These are phyloP conservation scores for Phaetusa simplex DNA, from an alignment of 2,113 vertebrate species.

Conservation along the genomic window DNA sequence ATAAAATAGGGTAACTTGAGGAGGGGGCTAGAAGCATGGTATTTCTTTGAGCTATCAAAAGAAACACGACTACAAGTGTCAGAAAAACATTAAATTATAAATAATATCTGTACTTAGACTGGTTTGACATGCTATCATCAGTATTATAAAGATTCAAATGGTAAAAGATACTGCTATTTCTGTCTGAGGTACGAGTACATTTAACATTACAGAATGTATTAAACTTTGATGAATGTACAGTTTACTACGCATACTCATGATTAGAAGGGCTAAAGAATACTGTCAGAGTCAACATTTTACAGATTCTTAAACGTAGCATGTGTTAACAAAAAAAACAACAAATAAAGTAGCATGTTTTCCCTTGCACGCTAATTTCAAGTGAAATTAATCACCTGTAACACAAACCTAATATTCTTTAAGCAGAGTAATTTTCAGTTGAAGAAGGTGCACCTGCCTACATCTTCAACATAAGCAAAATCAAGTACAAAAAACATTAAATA, in stretches of 20 bases:
- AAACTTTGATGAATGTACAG: not conserved
- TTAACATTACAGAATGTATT: not conserved
- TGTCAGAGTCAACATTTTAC: constrained; percentile 10
- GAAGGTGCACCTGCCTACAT: constrained; percentile 86
- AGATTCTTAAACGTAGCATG: not conserved
- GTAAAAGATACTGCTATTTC: not conserved
- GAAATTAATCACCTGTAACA: constrained; percentile 67
- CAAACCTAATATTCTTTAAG: constrained; percentile 69
- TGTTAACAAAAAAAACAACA: constrained; percentile 24
- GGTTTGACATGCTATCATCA: not conserved
- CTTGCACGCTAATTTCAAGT: constrained; percentile 64
- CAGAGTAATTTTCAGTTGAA: constrained; percentile 74
- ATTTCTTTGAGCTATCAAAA: not conserved
- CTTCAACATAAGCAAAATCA: constrained; percentile 81
- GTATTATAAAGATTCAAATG: not conserved
- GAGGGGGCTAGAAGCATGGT: not conserved
- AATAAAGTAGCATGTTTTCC: constrained; percentile 62
- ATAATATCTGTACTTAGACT: not conserved
- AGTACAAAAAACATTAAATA: constrained; percentile 77
- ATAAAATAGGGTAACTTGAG: not conserved
- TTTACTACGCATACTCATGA: not conserved
- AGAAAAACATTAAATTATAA: not conserved
- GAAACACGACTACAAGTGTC: not conserved
- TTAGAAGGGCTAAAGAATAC: not conserved
- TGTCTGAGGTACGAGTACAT: not conserved